Evolutionary conservation across 2,888 invertebrate species (phyloP), one percentile per base, ranked within the genome.

Genomic region (Apamea crenata): DNA sequence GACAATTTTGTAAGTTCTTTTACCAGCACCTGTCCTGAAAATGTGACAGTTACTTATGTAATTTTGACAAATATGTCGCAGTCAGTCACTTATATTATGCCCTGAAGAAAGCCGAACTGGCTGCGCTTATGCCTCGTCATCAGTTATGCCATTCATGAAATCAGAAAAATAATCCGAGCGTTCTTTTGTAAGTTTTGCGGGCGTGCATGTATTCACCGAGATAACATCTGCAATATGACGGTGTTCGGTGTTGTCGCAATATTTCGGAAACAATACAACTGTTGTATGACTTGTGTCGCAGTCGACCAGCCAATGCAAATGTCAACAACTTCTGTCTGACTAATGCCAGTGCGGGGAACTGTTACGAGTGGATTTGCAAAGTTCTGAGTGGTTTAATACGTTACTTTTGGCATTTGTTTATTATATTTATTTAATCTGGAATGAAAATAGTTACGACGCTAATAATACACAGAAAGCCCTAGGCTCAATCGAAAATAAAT

Each of bases 181-280:
- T 32, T 73, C 66, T 66, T 77, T 85, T 75, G 69, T 65, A 53
- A 78, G 47, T 36, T 72, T 76, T 75, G 65, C n/a, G 16, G 0
- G 61, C n/a, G 74, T n/a, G n/a, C 36, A 63, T 72, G 81, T 70
- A 81, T 75, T 82, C 82, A 77, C 65, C 70, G 47, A 77, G 80
- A 85, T 86, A 75, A 70, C 77, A 86, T 85, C 77, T 80, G 77
- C 83, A 80, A 68, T 65, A 71, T 80, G 65, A 61, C 67, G 68
- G 74, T 63, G 47, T 82, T 68, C 71, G 68, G 59, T 40, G 29
- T 29, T 78, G 80, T 87, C 76, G 74, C 72, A 82, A 84, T 74
- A 78, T 72, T 75, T 78, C 68, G 21, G 78, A 73, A 78, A 82
- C 82, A 86, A 86, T 80, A 76, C 67, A 59, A 72, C 72, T 76